phyloP scores from a whole-genome alignment of 2,888 invertebrate genomes.

The Drosophila histrio region DNA sequence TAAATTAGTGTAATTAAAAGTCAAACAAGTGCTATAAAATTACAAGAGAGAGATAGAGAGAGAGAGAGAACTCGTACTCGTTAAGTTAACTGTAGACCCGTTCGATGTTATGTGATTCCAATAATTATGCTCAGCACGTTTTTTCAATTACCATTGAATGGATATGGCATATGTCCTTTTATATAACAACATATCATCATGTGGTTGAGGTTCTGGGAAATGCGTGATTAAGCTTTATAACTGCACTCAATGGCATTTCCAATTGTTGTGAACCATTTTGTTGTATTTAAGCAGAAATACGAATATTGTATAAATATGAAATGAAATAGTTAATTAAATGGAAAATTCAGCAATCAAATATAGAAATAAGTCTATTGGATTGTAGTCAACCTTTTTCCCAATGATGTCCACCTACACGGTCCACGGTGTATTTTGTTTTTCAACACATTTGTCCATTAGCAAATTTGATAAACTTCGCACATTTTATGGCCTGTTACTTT shows the following conservation, averaged over 20 bases:
- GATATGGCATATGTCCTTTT: background rate
- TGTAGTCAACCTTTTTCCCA: background rate
- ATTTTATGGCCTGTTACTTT: constrained; percentile 18
- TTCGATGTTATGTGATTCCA: constrained; percentile 38
- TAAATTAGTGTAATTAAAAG: constrained; percentile 68
- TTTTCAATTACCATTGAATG: background rate
- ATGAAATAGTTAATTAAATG: too few relatives aligned
- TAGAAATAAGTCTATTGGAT: too few relatives aligned
- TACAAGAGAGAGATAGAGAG: constrained; percentile 6
- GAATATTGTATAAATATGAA: too few relatives aligned
- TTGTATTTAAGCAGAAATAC: background rate
- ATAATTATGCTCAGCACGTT: constrained; percentile 36
- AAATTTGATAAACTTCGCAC: too few relatives aligned
- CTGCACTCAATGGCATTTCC: constrained; percentile 26
- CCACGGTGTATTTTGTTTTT: background rate
- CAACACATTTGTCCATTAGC: too few relatives aligned
- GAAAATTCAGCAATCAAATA: too few relatives aligned
- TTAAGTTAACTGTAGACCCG: constrained; percentile 13
- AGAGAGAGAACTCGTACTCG: constrained; percentile 22
- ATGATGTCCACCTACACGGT: background rate
- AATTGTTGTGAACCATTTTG: background rate
- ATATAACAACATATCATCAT: background rate
- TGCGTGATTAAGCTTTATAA: constrained; percentile 32
- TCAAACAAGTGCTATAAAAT: constrained; percentile 53
- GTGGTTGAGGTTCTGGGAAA: background rate